A percentile compares a stretch with the other conserved stretches of the same genome.
Evolutionary conservation across 2,797 vertebrate genomes (phyloP).

Genomic region (Rhabdophis nuchalis): DNA sequence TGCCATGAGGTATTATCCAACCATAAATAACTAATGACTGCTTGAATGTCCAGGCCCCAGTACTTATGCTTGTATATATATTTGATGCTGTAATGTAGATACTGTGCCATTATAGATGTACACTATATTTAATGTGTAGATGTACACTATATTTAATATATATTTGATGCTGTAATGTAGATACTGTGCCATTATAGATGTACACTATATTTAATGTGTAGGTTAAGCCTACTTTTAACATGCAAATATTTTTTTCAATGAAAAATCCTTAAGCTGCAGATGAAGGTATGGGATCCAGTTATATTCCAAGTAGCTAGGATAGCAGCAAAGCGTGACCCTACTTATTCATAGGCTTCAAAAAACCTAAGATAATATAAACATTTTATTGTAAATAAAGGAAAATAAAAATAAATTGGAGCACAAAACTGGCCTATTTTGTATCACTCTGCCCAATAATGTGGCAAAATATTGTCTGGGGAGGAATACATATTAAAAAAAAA

Average conservation of each 20-base stretch:
- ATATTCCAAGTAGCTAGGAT: neutral
- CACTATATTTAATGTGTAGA: neutral
- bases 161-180: neutral
- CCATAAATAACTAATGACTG: neutral
- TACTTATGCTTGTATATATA: neutral
- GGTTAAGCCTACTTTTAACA: neutral
- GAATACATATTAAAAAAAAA: slow-evolving; percentile 28
- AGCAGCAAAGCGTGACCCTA: neutral
- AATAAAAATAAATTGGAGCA: neutral
- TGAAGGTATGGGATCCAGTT: neutral
- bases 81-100: neutral
- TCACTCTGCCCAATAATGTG: slow-evolving; percentile 13
- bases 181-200: neutral
- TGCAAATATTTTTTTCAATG: neutral
- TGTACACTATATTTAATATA: neutral
- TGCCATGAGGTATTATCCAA: neutral
- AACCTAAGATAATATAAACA: slow-evolving; percentile 18
- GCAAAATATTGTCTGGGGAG: slow-evolving; percentile 21
- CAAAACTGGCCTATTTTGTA: neutral
- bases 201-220: neutral
- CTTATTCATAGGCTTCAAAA: slow-evolving; percentile 11
- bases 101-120: neutral
- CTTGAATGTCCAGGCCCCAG: neutral
- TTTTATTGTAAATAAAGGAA: slow-evolving; percentile 27
- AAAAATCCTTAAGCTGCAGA: neutral